Evolutionary conservation across 2,797 vertebrate species (phyloP), one percentile per base, ranked within the genome.

Genomic region (Poliocrania exsul): DNA sequence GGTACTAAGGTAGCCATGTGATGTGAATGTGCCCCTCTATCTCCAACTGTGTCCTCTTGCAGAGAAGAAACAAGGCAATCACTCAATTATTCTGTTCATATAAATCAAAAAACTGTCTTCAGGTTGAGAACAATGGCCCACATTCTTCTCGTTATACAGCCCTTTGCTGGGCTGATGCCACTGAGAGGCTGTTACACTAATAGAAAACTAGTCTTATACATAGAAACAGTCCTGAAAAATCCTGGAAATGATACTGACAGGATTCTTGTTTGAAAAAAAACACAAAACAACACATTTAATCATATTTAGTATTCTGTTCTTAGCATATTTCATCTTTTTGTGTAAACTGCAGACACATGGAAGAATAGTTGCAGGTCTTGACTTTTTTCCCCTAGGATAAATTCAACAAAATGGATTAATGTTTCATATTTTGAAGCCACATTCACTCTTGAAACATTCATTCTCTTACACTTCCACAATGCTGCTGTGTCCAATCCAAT

Each of bases 31-130:
- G 15, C 10, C 46, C 26, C 31, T 86, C 81, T 61, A 28, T 46
- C n/a, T 87, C 33, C 24, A 79, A 16, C 35, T 78, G 28, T 50
- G 25, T 57, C n/a, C 54, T 83, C 72, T 90, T 81, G 24, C 31
- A 73, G 58, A 62, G 69, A 83, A 86, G 66, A 88, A 94, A 83
- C 13, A 66, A 72, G 40, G 31, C 67, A 81, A 78, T 71, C 31
- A 74, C 42, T 81, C n/a, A 49, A 29, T 87, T 88, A 49, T 78
- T 84, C 69, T 83, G 54, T 58, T 83, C 69, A 62, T 75, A 44
- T 35, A 90, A 86, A 44, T 61, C 29, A 89, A 87, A 93, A 93
- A 88, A 44, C 8, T 44, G 17, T 92, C 78, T 50, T 92, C 54
- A 61, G 66, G 5, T 86, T 82, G 29, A 92, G 61, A 93, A 69